Evolutionary conservation across 2,113 vertebrate species (phyloP).

Genomic region (Toxotes chatareus): DNA sequence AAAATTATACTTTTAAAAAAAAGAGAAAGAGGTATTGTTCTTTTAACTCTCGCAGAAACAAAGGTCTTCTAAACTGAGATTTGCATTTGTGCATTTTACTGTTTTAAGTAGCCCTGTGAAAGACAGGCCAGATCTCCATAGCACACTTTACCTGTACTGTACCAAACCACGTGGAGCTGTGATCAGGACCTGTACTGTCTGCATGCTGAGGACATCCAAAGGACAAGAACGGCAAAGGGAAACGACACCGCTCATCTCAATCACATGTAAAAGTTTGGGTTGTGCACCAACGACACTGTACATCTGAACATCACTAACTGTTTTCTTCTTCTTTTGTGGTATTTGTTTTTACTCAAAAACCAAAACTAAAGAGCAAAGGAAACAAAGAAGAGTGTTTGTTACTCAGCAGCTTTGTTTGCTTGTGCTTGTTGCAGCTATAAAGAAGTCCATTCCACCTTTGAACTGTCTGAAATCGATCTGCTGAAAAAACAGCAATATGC

Average conservation of each 20-base stretch:
- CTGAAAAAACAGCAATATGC: not conserved
- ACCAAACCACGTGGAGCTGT: conserved; percentile 28
- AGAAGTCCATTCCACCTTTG: not conserved
- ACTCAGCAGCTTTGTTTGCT: not conserved
- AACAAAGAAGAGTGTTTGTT: not conserved
- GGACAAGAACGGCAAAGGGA: not conserved
- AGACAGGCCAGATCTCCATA: not conserved
- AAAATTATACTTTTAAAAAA: not conserved
- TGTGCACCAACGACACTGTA: not conserved
- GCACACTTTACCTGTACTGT: conserved; percentile 25
- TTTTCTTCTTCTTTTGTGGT: not conserved
- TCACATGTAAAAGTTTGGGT: not conserved
- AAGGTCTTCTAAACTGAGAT: not conserved
- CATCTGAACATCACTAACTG: not conserved
- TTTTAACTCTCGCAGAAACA: not conserved
- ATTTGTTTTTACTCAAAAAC: not conserved
- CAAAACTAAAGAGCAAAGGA: not conserved
- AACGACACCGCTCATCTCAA: not conserved
- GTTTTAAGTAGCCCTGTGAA: not conserved
- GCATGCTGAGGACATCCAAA: not conserved
- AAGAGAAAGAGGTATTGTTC: not conserved
- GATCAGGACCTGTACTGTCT: not conserved
- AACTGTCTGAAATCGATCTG: not conserved
- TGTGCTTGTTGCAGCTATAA: not conserved
- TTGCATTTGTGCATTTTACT: not conserved